Evolutionary conservation across 2,113 vertebrate genomes (phyloP).

Genomic region (Austrofundulus limnaeus): DNA sequence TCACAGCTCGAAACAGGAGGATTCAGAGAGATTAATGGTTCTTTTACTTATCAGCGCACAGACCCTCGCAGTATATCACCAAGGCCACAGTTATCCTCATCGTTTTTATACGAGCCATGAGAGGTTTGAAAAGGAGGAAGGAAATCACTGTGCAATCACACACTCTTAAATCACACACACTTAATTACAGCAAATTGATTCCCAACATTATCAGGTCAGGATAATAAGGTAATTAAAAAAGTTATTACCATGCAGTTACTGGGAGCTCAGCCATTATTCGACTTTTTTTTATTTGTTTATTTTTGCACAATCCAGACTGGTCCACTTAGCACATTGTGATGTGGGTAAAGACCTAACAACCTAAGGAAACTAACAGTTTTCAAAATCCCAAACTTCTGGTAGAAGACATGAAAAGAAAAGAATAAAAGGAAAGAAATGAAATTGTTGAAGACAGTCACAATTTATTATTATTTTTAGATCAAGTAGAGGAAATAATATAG

Average conservation of each 20-base stretch:
- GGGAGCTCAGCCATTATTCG: slow-evolving; percentile 5
- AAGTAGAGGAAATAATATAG: too few species aligned
- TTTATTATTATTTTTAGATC: too few species aligned
- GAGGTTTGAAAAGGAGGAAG: slow-evolving; percentile 2
- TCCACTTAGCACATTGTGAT: background rate
- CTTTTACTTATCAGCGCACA: slow-evolving; percentile 24
- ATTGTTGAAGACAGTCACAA: too few species aligned
- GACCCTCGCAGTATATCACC: slow-evolving; percentile 13
- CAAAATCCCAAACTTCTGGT: too few species aligned
- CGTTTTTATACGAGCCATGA: slow-evolving; percentile 18
- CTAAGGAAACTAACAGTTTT: too few species aligned
- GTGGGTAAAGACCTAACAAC: too few species aligned
- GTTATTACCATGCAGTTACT: slow-evolving; percentile 26
- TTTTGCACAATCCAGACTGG: background rate
- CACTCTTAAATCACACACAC: slow-evolving; percentile 17
- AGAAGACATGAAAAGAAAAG: too few species aligned
- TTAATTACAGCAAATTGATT: slow-evolving; percentile 30
- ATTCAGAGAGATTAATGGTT: slow-evolving; percentile 53
- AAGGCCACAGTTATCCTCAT: slow-evolving; percentile 7
- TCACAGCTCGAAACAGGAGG: slow-evolving; percentile 35
- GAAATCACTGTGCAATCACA: slow-evolving; percentile 8
- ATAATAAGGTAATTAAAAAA: slow-evolving; percentile 17
- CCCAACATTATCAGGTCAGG: slow-evolving; percentile 3
- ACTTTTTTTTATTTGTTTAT: background rate
- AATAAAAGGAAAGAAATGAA: too few species aligned